These are phyloP conservation scores for Verasper variegatus DNA, from an alignment of 2,113 vertebrate species.

Conservation along the genomic window DNA sequence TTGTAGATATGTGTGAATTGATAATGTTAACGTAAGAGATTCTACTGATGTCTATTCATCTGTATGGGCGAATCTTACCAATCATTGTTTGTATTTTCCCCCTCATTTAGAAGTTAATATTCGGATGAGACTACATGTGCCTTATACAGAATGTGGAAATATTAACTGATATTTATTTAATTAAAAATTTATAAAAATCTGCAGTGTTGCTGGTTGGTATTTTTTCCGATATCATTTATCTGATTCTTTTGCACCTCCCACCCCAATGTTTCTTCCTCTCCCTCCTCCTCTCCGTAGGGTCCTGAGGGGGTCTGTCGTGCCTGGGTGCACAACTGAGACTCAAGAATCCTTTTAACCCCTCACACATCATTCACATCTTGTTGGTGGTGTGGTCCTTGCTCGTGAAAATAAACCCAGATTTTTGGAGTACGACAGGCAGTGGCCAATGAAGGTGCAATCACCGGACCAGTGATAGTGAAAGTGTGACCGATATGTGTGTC, in stretches of 20 bases:
- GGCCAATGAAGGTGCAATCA: too few relatives aligned
- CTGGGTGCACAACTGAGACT: too few relatives aligned
- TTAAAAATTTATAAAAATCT: constrained; percentile 34
- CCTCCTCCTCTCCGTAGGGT: too few relatives aligned
- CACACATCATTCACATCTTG: background rate
- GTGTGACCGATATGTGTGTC: too few relatives aligned
- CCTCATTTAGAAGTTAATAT: constrained; percentile 17
- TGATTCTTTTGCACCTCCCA: too few relatives aligned
- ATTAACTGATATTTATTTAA: constrained; percentile 42
- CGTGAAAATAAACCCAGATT: too few relatives aligned
- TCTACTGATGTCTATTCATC: constrained; percentile 29
- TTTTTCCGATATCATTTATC: background rate
- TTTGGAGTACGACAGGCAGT: too few relatives aligned
- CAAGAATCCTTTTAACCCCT: too few relatives aligned
- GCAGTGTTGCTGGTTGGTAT: constrained; percentile 3
- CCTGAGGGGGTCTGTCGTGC: too few relatives aligned
- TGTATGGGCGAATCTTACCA: constrained; percentile 14
- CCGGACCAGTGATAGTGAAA: too few relatives aligned
- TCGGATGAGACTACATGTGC: constrained; percentile 58
- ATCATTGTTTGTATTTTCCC: constrained; percentile 3
- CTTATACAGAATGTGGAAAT: constrained; percentile 57
- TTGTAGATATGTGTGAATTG: constrained; percentile 36
- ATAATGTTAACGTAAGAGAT: constrained; percentile 25
- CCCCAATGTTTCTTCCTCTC: too few relatives aligned
- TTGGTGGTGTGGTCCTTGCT: too few relatives aligned